Evolutionary conservation across 2,888 invertebrate genomes (phyloP).

Genomic region (Acanthopleura granulata): DNA sequence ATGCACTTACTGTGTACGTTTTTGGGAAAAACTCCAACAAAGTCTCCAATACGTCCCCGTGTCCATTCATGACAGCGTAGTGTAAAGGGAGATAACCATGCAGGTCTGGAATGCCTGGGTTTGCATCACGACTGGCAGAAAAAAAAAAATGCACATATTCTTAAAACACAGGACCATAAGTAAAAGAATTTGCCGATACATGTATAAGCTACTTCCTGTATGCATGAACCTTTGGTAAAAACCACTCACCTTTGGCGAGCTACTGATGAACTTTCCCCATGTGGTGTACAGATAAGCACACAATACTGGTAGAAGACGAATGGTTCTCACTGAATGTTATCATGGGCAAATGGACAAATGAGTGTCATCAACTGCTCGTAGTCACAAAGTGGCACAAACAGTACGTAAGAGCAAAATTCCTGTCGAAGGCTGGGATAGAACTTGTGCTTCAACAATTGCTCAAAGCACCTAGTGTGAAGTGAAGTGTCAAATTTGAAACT

Average conservation of each 20-base stretch:
- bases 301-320: too few relatives aligned
- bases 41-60: slow-evolving; percentile 45
- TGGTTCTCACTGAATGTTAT: not conserved
- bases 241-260: too few relatives aligned
- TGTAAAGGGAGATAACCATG: slow-evolving; percentile 54
- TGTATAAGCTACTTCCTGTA: not conserved
- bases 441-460: too few relatives aligned
- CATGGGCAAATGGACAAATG: too few relatives aligned
- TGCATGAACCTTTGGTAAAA: not conserved
- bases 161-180: not conserved
- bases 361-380: too few relatives aligned
- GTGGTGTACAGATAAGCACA: too few relatives aligned
- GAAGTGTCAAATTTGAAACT: too few relatives aligned
- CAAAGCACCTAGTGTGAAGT: too few relatives aligned
- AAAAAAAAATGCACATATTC: not conserved
- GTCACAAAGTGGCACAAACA: too few relatives aligned
- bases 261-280: too few relatives aligned
- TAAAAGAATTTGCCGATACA: not conserved
- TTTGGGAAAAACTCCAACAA: slow-evolving; percentile 44
- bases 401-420: too few relatives aligned
- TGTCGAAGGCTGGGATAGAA: too few relatives aligned
- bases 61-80: slow-evolving; percentile 54
- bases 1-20: slow-evolving; percentile 46
- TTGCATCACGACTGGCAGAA: slow-evolving; percentile 46
- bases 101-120: slow-evolving; percentile 51